Percentiles rank a stretch among this genome's conserved stretches.
phyloP scores from a whole-genome alignment of 53 echinoderm and acorn worm genomes.

The Zoroaster sp. region DNA sequence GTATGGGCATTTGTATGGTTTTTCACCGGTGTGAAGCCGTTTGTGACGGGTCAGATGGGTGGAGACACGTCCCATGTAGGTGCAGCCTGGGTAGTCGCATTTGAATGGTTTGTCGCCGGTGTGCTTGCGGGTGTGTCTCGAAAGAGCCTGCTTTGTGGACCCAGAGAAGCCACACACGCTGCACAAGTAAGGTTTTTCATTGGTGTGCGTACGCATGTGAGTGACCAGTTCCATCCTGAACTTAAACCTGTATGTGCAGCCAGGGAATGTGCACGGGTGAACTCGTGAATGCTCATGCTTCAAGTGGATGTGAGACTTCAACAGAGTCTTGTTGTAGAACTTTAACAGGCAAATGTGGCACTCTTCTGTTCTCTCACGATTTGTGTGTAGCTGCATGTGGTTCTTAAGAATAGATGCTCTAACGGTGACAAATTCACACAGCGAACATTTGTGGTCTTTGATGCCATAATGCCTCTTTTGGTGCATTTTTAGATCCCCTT shows the following conservation, averaged over 20 bases:
- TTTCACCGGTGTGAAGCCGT: constrained; percentile 78
- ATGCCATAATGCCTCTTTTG: constrained; percentile 86
- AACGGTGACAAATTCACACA: constrained; percentile 68
- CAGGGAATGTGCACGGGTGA: constrained; percentile 64
- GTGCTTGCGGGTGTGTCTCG: constrained; percentile 82
- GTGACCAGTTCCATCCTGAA: constrained; percentile 62
- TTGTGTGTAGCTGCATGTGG: constrained; percentile 76
- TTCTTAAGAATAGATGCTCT: constrained; percentile 66
- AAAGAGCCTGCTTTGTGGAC: constrained; percentile 73
- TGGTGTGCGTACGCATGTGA: constrained; percentile 87
- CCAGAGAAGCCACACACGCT: constrained; percentile 77
- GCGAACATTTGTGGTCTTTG: constrained; percentile 80
- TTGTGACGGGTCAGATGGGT: constrained; percentile 86
- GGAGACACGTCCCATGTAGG: constrained; percentile 73
- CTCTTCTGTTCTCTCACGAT: constrained; percentile 57
- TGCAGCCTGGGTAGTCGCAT: constrained; percentile 83
- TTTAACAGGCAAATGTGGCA: constrained; percentile 73
- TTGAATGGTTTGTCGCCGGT: constrained; percentile 92
- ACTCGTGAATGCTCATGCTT: constrained; percentile 61
- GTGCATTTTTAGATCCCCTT: constrained; percentile 82
- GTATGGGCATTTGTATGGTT: constrained; percentile 92
- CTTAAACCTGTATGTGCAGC: constrained; percentile 80
- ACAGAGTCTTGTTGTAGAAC: constrained; percentile 64
- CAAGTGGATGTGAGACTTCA: constrained; percentile 76
- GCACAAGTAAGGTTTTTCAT: constrained; percentile 91